Base-by-base conservation (phyloP, 92 coral and sea anemone genomes). In the Zoanthus gigantus region DNA sequence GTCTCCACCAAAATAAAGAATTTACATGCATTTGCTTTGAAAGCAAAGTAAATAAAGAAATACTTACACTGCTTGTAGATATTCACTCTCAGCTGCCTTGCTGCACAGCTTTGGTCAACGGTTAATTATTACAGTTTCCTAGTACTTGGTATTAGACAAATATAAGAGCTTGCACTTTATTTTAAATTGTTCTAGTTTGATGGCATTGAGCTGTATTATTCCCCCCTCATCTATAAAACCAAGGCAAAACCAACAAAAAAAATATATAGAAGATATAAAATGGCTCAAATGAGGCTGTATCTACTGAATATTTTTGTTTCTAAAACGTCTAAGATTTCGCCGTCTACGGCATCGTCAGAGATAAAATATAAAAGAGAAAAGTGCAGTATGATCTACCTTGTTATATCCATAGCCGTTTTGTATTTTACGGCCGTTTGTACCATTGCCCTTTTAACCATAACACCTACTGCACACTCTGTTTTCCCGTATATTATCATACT, bases 91-190 rank as follows among this genome's bases (percentile, higher is more conserved):
- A 54, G 34, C 57, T n/a, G 9, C 54, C 54, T 74, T 42, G 78
- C 58, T 74, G 79, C 52, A 28, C 48, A 17, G 52, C 79, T 46
- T 17, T 16, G 79, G 79, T 75, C 79, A 75, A 60, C 63, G 65
- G 79, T 47, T 75, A 17, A 6, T 53, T 75, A 45, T 48, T 29
- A 47, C 12, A 46, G 79, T 74, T 74, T 44, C 9, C 31, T 74
- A 17, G 78, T 44, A 74, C 78, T 45, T 74, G 29, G 31, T 74
- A 30, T 46, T 42, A 74, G 78, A 7, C 60, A 54, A 11, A 54
- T 7, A 11, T 54, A 54, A 54, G 60, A 8, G 60, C 60, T 54
- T 54, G 60, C 60, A 54, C 0, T 54, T 54, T 9, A 45, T 48
- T 46, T 3, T 46, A 6, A 74, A 45, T 34, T 74, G 1, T 74